Conservation (phyloP, 2,797 vertebrate species). For the Danio aesculapii region DNA sequence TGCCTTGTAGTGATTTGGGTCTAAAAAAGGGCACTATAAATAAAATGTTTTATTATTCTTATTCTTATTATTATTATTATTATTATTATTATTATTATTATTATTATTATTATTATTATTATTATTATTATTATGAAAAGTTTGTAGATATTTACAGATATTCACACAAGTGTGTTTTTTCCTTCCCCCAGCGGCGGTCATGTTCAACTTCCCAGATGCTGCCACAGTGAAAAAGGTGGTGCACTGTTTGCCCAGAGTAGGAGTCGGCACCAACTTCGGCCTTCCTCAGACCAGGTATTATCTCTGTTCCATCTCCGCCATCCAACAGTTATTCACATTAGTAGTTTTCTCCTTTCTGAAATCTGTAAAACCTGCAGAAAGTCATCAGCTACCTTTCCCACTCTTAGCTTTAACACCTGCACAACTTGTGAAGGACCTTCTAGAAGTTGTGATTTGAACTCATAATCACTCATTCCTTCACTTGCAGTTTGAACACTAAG, state of each 20-base stretch:
- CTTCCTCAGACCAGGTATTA: slow-evolving; percentile 94
- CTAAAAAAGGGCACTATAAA: no score
- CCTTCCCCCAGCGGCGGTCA: slow-evolving; percentile 85
- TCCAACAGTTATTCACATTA: neutral
- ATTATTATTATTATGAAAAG: no score
- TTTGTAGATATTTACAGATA: no score
- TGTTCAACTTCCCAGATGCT: slow-evolving; percentile 96
- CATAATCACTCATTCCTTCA: neutral
- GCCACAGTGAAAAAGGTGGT: slow-evolving; percentile 96
- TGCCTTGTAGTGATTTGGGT: no score
- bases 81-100: no score
- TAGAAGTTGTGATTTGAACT: neutral
- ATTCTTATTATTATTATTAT: no score
- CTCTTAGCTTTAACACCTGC: neutral
- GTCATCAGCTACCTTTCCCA: neutral
- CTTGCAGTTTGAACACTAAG: neutral
- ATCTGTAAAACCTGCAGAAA: neutral
- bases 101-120: no score
- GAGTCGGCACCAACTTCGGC: slow-evolving; percentile 95
- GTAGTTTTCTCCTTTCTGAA: slow-evolving; percentile 36
- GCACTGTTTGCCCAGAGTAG: slow-evolving; percentile 92
- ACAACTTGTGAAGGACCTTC: neutral
- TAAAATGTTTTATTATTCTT: no score
- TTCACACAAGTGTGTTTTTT: slow-evolving; percentile 9
- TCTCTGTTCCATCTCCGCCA: neutral